phyloP scores from a whole-genome alignment of 2,113 vertebrate genomes.

The Dasyornis broadbenti region DNA sequence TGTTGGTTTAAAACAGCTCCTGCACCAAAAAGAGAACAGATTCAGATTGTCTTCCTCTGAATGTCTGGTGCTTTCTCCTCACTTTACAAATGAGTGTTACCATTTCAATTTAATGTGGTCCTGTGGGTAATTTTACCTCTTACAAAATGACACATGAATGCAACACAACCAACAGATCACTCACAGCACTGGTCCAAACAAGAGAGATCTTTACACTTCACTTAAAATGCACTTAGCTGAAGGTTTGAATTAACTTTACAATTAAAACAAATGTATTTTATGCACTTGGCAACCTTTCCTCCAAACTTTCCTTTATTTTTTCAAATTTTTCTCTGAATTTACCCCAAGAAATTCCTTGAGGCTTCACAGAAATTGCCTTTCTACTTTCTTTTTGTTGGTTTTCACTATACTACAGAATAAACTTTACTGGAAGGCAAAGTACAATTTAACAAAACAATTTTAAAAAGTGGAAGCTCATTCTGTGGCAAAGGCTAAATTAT shows the following conservation, averaged over 20 bases:
- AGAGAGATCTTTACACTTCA: neutral
- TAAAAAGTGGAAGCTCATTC: neutral
- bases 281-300: neutral
- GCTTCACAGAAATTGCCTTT: neutral
- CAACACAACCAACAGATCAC: neutral
- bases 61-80: neutral
- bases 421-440: neutral
- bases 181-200: neutral
- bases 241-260: neutral
- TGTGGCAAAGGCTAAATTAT: neutral
- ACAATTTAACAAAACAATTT: neutral
- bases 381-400: neutral
- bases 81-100: neutral
- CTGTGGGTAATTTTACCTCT: neutral
- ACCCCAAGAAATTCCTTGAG: neutral
- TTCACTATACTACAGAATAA: neutral
- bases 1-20: neutral
- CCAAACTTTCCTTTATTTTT: neutral
- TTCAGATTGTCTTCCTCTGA: neutral
- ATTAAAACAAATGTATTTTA: neutral
- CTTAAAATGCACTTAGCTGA: neutral
- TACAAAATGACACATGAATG: neutral
- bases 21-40: neutral
- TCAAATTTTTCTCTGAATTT: neutral
- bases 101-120: neutral